Conservation (phyloP, 1,140 invertebrate species). For the Zaprionus capensis region DNA sequence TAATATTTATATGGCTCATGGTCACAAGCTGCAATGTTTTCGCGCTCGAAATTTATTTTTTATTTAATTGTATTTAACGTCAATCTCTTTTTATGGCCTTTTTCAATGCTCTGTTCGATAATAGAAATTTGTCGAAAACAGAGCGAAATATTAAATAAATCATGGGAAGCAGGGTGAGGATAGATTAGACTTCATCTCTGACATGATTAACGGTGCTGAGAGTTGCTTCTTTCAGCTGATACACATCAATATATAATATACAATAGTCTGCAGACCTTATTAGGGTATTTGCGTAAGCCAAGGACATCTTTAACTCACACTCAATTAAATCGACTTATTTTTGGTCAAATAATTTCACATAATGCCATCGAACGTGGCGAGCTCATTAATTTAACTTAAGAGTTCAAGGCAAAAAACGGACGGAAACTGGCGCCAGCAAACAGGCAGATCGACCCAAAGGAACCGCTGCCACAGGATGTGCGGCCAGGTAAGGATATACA, state of each 20-base stretch:
- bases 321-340: constrained; percentile 80
- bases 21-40: constrained; percentile 50
- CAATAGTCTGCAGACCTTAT: background rate
- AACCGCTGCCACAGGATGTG: constrained; percentile 49
- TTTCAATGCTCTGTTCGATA: background rate
- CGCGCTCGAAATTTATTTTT: constrained; percentile 44
- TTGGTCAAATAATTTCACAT: constrained; percentile 81
- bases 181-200: background rate
- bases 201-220: constrained; percentile 44
- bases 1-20: constrained; percentile 66
- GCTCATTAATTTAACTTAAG: constrained; percentile 83
- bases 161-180: background rate
- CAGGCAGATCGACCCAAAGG: constrained; percentile 41
- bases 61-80: constrained; percentile 40
- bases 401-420: constrained; percentile 56
- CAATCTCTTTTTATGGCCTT: constrained; percentile 10
- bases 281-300: constrained; percentile 34
- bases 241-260: background rate
- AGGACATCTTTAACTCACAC: constrained; percentile 58
- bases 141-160: constrained; percentile 13
- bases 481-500: constrained; percentile 60
- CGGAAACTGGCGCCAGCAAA: constrained; percentile 44
- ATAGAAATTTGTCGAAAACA: background rate
- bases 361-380: constrained; percentile 58
- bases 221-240: constrained; percentile 31